Evolutionary conservation across 1,140 invertebrate genomes (phyloP), one percentile per base, ranked within the genome.

Genomic region (Heterodera carotae): DNA sequence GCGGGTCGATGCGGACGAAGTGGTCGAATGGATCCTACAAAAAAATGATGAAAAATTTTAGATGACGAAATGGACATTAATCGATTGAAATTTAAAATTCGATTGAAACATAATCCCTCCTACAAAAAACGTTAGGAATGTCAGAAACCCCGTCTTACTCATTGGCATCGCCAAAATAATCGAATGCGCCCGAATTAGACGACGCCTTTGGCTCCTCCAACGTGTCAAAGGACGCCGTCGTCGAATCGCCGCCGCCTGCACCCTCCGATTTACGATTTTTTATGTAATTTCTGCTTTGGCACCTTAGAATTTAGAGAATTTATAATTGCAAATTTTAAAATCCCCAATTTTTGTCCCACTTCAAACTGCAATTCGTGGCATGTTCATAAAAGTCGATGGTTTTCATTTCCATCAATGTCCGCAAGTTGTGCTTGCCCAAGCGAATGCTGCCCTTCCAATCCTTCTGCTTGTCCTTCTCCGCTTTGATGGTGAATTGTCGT

Each of bases 371-470:
- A 70, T 82, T 83, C n/a, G 34, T 84, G 6, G 84, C 77, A 77
- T 89, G 88, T 25, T 87, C 83, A 71, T 84, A 87, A 79, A 89
- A 89, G 53, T 88, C 85, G 34, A 89, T 76, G 10, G 83, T 80
- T 34, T 88, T 83, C 76, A 86, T 83, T 36, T 89, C 88, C 83
- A 89, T 89, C 60, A 88, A 68, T n/a, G 88, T 88, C 64, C 88
- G 82, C 18, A 89, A 69, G 78, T 88, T 88, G 48, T 85, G 80
- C 10, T 88, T 87, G 76, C 88, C 86, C 27, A 89, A 86, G 71
- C 89, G 76, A 34, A 89, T 88, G 25, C 88, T 88, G 80, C 89
- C 89, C 79, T 89, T 89, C 89, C 89, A 89, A 78, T 89, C 89
- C 76, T 89, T 89, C 53, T 89, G 84, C 72, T 87, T 88, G 39